Percentiles rank a stretch among this genome's conserved stretches.
phyloP scores from a whole-genome alignment of 2,797 vertebrate genomes.

The Acridotheres tristis region DNA sequence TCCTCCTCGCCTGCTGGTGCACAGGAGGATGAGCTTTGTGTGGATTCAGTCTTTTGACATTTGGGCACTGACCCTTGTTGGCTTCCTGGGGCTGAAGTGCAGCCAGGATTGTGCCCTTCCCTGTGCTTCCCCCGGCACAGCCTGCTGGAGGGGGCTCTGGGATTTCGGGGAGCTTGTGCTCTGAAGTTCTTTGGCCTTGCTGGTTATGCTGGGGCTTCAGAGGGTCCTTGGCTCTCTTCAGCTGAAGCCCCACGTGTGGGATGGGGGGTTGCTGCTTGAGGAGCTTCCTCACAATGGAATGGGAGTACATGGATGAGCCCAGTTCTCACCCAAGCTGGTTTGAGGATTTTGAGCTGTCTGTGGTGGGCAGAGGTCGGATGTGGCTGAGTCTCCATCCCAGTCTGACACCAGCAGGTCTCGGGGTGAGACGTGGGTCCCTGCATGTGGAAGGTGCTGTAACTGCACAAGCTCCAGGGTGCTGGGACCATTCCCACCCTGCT shows the following conservation, averaged over 20 bases:
- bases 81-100: not conserved
- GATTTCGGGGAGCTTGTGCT: not conserved
- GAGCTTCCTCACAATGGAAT: not conserved
- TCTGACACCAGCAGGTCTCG: not conserved
- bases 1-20: not conserved
- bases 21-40: not conserved
- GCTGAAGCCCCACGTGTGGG: rapidly evolving
- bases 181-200: not conserved
- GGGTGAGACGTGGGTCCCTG: not conserved
- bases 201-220: not conserved
- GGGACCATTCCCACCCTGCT: not conserved
- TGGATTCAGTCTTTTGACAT: not conserved
- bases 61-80: not conserved
- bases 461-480: rapidly evolving
- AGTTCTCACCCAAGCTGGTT: not conserved
- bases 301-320: not conserved
- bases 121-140: not conserved
- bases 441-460: not conserved
- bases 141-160: not conserved
- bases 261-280: not conserved
- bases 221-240: not conserved
- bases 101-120: not conserved
- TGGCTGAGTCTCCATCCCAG: not conserved
- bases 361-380: not conserved
- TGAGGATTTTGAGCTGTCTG: not conserved